Conservation (phyloP, 2,113 vertebrate species). For the Chionodraco myersi region DNA sequence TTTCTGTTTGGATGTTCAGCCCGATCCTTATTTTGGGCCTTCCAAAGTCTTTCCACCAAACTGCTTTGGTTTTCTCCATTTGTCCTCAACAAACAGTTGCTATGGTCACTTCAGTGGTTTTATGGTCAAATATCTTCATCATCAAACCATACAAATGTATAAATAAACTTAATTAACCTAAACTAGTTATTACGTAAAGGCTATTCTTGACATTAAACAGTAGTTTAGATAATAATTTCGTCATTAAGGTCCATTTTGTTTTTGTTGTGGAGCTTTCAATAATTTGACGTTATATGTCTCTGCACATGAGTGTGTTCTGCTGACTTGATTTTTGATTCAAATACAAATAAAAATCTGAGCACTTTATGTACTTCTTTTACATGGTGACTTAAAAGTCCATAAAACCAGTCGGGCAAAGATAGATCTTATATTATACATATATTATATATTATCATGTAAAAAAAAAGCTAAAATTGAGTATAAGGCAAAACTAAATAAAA, state of each 20-base stretch:
- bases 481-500: not conserved
- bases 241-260: not conserved
- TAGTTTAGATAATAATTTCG: not conserved
- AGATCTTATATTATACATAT: no score
- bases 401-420: not conserved
- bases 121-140: conserved; percentile 2
- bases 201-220: not conserved
- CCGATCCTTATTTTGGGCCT: conserved; percentile 30
- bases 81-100: conserved; percentile 19
- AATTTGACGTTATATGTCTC: not conserved
- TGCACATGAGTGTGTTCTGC: not conserved
- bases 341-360: not conserved
- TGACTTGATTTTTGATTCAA: no score
- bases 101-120: conserved; percentile 1
- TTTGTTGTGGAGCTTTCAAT: not conserved
- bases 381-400: not conserved
- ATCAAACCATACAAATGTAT: not conserved
- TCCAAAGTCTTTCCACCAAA: conserved; percentile 27
- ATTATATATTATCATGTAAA: no score
- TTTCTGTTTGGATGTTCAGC: conserved; percentile 43
- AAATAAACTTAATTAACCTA: not conserved
- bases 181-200: not conserved
- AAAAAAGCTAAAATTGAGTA: not conserved
- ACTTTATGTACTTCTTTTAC: not conserved
- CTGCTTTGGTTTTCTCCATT: not conserved